These are phyloP conservation scores for Sinocyclocheilus anophthalmus DNA, from an alignment of 2,113 vertebrate species.

Conservation along the genomic window DNA sequence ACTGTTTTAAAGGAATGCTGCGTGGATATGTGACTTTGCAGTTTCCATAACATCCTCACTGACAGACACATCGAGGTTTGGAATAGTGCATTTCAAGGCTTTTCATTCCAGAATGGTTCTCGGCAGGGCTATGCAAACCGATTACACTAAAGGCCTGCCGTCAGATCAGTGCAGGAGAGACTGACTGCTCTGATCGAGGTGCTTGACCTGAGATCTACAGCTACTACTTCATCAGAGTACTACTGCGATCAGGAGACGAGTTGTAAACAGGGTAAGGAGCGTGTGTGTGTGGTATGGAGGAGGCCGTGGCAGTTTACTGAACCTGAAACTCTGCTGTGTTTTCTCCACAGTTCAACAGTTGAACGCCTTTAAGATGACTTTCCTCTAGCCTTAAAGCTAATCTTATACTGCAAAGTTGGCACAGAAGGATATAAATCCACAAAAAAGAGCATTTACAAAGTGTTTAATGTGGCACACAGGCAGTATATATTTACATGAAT, in stretches of 20 bases:
- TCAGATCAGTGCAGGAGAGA: conserved; percentile 3
- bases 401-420: background rate
- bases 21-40: background rate
- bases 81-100: conserved; percentile 1
- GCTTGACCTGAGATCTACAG: conserved; percentile 24
- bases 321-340: background rate
- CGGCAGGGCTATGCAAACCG: background rate
- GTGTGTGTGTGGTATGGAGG: background rate
- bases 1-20: conserved; percentile 2
- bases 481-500: background rate
- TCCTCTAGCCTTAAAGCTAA: background rate
- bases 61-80: background rate
- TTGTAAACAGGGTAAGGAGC: background rate
- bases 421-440: conserved; percentile 2
- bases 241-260: background rate
- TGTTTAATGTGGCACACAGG: conserved; percentile 3
- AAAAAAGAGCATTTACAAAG: background rate
- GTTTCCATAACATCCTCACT: conserved; percentile 2
- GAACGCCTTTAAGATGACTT: too few relatives aligned
- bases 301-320: background rate
- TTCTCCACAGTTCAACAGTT: background rate
- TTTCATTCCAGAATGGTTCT: conserved; percentile 17
- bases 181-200: background rate
- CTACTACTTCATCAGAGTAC: background rate
- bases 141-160: background rate